phyloP scores from a whole-genome alignment of 2,113 vertebrate genomes.

The Probosciger aterrimus region DNA sequence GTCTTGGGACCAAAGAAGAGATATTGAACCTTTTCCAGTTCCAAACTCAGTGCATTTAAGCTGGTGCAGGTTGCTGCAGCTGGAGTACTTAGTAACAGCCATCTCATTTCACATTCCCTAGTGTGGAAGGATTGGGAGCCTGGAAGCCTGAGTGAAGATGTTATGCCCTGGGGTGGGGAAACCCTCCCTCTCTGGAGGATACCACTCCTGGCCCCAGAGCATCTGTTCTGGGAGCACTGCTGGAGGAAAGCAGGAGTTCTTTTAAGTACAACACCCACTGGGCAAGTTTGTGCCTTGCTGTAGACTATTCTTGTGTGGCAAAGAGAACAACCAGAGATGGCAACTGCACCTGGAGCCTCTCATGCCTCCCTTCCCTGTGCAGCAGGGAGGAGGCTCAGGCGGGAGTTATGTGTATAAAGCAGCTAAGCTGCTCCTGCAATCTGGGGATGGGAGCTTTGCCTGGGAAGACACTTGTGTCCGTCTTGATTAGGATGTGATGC shows the following conservation, averaged over 20 bases:
- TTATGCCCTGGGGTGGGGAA: not conserved
- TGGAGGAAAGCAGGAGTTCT: not conserved
- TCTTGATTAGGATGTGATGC: conserved; percentile 50
- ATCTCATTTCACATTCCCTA: not conserved
- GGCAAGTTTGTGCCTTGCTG: not conserved
- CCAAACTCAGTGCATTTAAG: not conserved
- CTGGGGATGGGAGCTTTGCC: conserved; percentile 36
- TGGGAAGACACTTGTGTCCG: conserved; percentile 25
- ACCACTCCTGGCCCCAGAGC: not conserved
- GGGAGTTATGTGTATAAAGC: not conserved
- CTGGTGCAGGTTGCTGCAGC: not conserved
- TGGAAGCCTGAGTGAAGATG: not conserved
- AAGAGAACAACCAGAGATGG: not conserved
- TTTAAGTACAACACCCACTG: not conserved
- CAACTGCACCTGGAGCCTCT: not conserved
- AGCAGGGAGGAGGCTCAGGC: not conserved
- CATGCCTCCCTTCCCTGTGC: not conserved
- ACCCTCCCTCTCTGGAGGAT: not conserved
- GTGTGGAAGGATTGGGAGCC: not conserved
- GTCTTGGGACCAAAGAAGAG: not conserved
- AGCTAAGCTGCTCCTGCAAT: conserved; percentile 23
- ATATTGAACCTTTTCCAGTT: not conserved
- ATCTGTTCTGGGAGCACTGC: not conserved
- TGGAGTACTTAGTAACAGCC: not conserved
- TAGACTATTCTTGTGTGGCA: not conserved